Evolutionary conservation across 1,140 invertebrate species (phyloP).

Genomic region (Apis dorsata): DNA sequence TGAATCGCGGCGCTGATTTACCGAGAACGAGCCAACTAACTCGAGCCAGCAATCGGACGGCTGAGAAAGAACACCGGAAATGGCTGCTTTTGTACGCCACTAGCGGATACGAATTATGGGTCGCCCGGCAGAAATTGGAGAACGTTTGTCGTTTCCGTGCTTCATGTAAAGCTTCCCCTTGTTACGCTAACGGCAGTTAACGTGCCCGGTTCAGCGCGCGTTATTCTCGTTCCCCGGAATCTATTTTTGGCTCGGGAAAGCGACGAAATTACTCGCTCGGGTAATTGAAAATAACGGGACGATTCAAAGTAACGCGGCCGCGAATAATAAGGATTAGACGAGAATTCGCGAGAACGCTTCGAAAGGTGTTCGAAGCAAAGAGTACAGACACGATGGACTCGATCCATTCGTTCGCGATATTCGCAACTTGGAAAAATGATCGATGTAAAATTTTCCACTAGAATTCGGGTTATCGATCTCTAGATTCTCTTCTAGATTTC

Average conservation of each 20-base stretch:
- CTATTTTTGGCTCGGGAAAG: background rate
- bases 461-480: too few relatives aligned
- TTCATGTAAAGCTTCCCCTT: slow-evolving; percentile 8
- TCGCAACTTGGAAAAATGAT: too few relatives aligned
- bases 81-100: slow-evolving; percentile 41
- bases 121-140: slow-evolving; percentile 44
- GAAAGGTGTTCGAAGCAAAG: too few relatives aligned
- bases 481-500: too few relatives aligned
- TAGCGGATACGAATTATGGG: slow-evolving; percentile 44
- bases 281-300: slow-evolving; percentile 7
- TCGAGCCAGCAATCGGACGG: slow-evolving; percentile 8
- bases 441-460: too few relatives aligned
- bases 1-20: slow-evolving; percentile 34
- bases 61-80: slow-evolving; percentile 45
- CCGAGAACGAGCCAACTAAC: background rate
- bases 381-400: too few relatives aligned
- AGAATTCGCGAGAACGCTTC: too few relatives aligned
- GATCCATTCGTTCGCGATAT: too few relatives aligned
- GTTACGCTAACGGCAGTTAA: slow-evolving; percentile 9
- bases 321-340: too few relatives aligned
- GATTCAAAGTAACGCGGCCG: too few relatives aligned
- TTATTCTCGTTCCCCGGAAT: background rate
- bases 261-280: background rate
- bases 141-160: slow-evolving; percentile 47
- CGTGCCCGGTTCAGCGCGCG: background rate